phyloP scores from a whole-genome alignment of 2,888 invertebrate species.

The Ceramica pisi region DNA sequence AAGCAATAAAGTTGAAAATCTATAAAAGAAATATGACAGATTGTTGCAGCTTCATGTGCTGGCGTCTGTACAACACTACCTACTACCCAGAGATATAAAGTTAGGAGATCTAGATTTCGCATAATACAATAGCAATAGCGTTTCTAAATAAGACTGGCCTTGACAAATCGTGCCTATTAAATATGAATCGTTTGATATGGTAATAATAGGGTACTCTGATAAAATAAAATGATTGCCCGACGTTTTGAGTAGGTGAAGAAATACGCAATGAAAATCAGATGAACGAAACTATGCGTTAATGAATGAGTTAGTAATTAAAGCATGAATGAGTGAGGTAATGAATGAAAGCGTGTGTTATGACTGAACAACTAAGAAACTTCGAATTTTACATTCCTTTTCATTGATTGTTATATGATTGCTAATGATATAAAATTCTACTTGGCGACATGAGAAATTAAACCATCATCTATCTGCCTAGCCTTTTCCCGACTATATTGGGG shows the following conservation, averaged over 20 bases:
- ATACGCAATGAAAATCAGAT: not conserved
- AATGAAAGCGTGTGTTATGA: not conserved
- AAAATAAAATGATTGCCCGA: not conserved
- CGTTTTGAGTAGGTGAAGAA: not conserved
- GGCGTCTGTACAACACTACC: no score
- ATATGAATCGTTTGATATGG: constrained; percentile 4
- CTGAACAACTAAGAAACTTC: not conserved
- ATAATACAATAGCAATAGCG: constrained; percentile 25
- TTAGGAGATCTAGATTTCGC: constrained; percentile 22
- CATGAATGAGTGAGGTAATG: not conserved
- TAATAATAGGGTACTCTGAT: constrained; percentile 14
- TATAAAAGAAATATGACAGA: no score
- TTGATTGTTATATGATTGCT: not conserved
- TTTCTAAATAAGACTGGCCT: constrained; percentile 42
- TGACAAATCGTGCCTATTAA: constrained; percentile 25
- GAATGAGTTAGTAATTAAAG: not conserved
- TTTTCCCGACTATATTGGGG: no score
- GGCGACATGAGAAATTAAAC: not conserved
- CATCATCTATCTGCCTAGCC: no score
- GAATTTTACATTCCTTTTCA: not conserved
- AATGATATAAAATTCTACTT: not conserved
- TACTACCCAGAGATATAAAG: not conserved
- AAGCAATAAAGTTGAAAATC: no score
- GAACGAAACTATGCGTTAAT: not conserved
- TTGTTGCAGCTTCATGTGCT: no score